phyloP scores from a whole-genome alignment of 2,113 vertebrate species.

The Setophaga coronata region DNA sequence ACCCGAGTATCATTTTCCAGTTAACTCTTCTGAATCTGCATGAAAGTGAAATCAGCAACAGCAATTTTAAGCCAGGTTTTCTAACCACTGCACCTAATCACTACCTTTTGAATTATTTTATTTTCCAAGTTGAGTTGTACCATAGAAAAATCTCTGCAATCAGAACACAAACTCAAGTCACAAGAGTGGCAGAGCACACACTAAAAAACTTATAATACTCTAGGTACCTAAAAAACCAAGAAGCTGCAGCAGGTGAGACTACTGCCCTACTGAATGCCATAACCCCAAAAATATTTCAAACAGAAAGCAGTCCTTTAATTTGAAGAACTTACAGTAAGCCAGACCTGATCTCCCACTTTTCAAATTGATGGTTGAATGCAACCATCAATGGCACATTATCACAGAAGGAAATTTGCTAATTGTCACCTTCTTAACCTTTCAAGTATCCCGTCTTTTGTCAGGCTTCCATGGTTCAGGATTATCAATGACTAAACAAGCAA shows the following conservation, averaged over 20 bases:
- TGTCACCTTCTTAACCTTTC: not conserved
- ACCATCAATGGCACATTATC: not conserved
- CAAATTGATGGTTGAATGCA: not conserved
- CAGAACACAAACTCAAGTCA: not conserved
- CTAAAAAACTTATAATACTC: not conserved
- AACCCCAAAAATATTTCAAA: not conserved
- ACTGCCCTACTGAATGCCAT: not conserved
- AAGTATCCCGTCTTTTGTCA: not conserved
- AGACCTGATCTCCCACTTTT: not conserved
- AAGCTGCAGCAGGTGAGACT: not conserved
- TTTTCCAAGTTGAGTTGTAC: not conserved
- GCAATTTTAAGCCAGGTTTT: not conserved
- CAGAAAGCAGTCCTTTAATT: not conserved
- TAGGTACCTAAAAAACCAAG: not conserved
- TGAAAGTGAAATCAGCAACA: not conserved
- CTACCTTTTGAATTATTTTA: not conserved
- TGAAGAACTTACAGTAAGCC: not conserved
- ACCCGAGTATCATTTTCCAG: not conserved
- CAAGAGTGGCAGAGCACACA: rapidly evolving
- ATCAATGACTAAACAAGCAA: not conserved
- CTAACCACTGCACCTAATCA: not conserved
- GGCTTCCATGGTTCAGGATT: not conserved
- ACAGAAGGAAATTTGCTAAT: not conserved
- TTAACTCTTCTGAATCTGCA: not conserved
- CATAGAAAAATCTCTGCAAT: not conserved